Base-by-base conservation (phyloP, 2,797 vertebrate species). In the Ibycter americanus region DNA sequence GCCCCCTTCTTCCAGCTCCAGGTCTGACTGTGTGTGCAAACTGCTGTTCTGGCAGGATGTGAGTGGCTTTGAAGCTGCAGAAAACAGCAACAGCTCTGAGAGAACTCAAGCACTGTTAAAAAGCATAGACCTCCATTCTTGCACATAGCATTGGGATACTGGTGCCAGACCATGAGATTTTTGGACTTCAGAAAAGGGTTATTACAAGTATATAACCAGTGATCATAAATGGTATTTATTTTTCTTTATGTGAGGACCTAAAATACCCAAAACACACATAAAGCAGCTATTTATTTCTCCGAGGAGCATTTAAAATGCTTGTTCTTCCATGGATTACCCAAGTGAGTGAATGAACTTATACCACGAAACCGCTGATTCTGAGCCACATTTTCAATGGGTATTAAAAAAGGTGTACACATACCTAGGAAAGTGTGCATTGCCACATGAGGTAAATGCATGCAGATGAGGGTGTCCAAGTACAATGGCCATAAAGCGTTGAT, bases 391-490 rank as follows among this genome's bases (percentile, higher is more conserved):
- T 89, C 88, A 71, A 51, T 78, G 61, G 86, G 74, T 97, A 96
- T 94, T 93, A 83, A 89, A 96, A 86, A 89, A 89, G 47, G 88
- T 59, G 83, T 93, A 38, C 76, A 84, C 40, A 55, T 65, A 89
- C 26, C 46, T 51, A 80, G 74, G 76, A 85, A 94, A 92, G 59
- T 51, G 67, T 65, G 78, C 81, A 25, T 36, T 86, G 63, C 54
- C 71, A 89, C 83, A 83, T 0, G 5, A 96, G 79, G 89, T 49
- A 93, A 93, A 95, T 47, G 82, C 76, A 96, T 96, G 96, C 80
- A 95, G 96, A 97, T 97, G 87, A 97, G 95, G 96, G 96, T 93
- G 93, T 97, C 91, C 93, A 89, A 96, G 93, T 86, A 96, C 90
- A 96, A 94, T 97, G 51, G 67, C 93, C 77, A 93, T 93, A 96